Conservation (phyloP, 2,113 vertebrate genomes). For the Lipophrys pholis region DNA sequence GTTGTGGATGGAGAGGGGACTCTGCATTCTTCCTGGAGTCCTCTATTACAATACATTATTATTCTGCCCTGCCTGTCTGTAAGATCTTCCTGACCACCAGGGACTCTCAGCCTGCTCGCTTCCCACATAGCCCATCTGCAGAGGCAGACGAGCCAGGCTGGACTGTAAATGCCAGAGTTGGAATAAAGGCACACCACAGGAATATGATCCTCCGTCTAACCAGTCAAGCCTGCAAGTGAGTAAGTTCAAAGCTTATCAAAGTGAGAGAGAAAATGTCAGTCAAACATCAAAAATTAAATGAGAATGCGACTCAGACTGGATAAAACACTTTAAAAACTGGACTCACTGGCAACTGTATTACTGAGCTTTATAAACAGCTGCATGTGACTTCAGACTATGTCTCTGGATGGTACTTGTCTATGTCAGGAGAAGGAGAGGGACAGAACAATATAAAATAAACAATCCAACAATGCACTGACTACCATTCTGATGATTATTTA, state of each 20-base stretch:
- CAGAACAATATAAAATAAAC: too few species aligned
- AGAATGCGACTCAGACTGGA: not conserved
- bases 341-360: too few species aligned
- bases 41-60: constrained; percentile 79
- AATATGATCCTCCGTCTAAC: constrained; percentile 45
- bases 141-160: constrained; percentile 57
- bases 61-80: constrained; percentile 72
- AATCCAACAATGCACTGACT: too few species aligned
- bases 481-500: too few species aligned
- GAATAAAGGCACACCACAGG: constrained; percentile 40
- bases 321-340: too few species aligned
- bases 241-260: constrained; percentile 37
- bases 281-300: not conserved
- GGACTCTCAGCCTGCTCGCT: constrained; percentile 67
- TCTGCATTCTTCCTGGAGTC: constrained; percentile 38
- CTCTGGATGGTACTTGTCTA: too few species aligned
- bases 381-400: too few species aligned
- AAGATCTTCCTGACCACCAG: constrained; percentile 79
- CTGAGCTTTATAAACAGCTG: too few species aligned
- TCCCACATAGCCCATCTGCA: constrained; percentile 72
- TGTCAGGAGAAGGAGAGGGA: too few species aligned
- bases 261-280: not conserved
- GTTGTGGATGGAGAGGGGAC: constrained; percentile 59
- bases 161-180: constrained; percentile 79
- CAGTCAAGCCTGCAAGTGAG: constrained; percentile 22